Percentiles rank a stretch among this genome's conserved stretches.
Evolutionary conservation across 1,140 invertebrate genomes (phyloP).

Genomic region (Marisa cornuarietis): DNA sequence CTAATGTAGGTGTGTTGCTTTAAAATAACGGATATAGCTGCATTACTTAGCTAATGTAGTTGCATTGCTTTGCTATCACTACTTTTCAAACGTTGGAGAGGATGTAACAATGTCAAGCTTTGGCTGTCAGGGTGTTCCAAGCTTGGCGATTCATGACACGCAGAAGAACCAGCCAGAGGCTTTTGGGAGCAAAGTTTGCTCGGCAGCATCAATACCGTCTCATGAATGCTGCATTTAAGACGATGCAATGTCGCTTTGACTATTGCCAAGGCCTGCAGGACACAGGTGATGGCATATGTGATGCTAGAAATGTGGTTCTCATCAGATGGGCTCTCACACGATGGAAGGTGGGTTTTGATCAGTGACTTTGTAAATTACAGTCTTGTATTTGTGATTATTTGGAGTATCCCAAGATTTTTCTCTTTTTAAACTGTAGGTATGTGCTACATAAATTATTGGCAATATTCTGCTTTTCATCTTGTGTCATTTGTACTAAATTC

Average conservation of each 20-base stretch:
- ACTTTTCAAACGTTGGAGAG: background rate
- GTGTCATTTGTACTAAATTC: background rate
- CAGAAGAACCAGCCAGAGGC: constrained; percentile 16
- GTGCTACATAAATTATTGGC: background rate
- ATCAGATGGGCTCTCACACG: background rate
- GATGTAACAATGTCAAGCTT: background rate
- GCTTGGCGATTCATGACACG: constrained; percentile 10
- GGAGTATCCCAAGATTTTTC: background rate
- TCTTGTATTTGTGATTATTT: background rate
- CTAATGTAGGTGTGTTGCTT: too few relatives aligned
- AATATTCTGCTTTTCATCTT: background rate
- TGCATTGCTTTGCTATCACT: background rate
- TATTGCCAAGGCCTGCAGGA: constrained; percentile 27
- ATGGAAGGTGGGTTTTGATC: constrained; percentile 12
- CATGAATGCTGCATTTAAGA: constrained; percentile 8
- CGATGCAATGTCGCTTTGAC: constrained; percentile 24
- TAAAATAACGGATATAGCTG: too few relatives aligned
- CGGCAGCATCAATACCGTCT: constrained; percentile 7
- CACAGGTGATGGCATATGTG: constrained; percentile 7
- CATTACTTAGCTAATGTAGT: too few relatives aligned
- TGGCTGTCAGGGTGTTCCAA: constrained; percentile 6
- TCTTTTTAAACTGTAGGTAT: background rate
- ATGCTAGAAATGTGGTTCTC: background rate
- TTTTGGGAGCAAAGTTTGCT: constrained; percentile 11
- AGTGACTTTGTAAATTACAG: background rate